Evolutionary conservation across 2,113 vertebrate genomes (phyloP), one percentile per base, ranked within the genome.

Genomic region (Turnix velox): DNA sequence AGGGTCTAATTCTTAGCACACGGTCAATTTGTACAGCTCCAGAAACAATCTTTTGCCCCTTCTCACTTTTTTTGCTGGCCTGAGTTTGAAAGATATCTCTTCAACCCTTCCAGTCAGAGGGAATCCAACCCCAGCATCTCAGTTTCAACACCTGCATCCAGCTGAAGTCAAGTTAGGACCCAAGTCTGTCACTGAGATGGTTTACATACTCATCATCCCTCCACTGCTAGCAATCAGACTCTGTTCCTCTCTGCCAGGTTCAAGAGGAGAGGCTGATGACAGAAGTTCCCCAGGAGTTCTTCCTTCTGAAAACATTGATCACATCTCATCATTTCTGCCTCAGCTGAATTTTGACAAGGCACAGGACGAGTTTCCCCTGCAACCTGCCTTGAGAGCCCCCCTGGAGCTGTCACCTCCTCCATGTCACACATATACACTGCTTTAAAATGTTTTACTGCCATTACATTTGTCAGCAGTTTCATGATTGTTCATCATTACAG

Each of bases 41-140:
- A 81, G 40, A 84, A 84, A 45, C 1, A 0, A 33, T 31, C 57
- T 46, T 11, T 48, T 33, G 10, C 10, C 37, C 43, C 43, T 67
- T 15, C 48, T 65, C 1, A 0, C 4, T 33, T 13, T 9, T 33
- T 31, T 33, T 18, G 33, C 27, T 52, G 20, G 0, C 19, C 51
- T 66, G n/a, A 61, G 13, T 22, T 45, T 63, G n/a, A 55, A 49
- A 75, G 7, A 3, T 4, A 6, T 17, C 24, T 46, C 3, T 57
- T n/a, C 35, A 10, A 10, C 25, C 37, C 20, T 67, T 43, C 31
- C 27, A 52, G 48, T 12, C 24, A 27, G 54, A 33, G 5, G 7
- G 7, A 59, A 27, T 12, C 13, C 81, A 83, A 1, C 7, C 27
- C 43, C 25, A 51, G 10, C 10, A 8, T 4, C 69, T 33, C 18